Evolutionary conservation across 2,888 invertebrate genomes (phyloP), one percentile per base, ranked within the genome.

Genomic region (Trissolcus brochymenae): DNA sequence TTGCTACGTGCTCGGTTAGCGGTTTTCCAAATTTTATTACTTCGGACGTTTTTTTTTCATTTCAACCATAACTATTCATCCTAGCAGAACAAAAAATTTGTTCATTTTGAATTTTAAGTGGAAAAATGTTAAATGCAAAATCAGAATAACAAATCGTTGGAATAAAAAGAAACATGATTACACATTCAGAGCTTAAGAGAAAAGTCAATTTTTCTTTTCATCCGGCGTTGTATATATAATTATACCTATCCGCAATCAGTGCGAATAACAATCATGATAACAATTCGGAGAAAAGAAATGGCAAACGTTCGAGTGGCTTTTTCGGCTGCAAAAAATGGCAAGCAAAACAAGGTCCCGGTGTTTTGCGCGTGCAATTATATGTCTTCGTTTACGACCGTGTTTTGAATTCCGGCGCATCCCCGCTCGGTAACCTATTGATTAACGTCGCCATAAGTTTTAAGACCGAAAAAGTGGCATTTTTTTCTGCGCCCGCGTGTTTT

Each of bases 371-470:
- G 46, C 40, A 60, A 73, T 66, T 73, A 73, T 25, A 55, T 46
- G 16, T 46, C 14, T 11, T n/a, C 60, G 40, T 73, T 73, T 73
- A 73, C 54, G 19, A 25, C 19, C 14, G 51, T 53, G 29, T 53
- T 59, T 57, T 41, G 46, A 64, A 72, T 73, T 60, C 65, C 73
- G 53, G 14, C 13, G 54, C 51, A 29, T 35, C 53, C 16, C 41
- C n/a, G n/a, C 17, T 41, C n/a, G 3, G 49, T 14, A 35, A 35
- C 35, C 35, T 61, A 65, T 55, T 55, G 51, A 17, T 61, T 66
- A 54, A 51, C 46, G 55, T 46, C 29, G 61, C 68, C 68, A 49
- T 75, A 64, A 68, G 64, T 61, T 14, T 56, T 60, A 65, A 66
- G 29, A 35, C 59, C 64, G 54, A 72, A 72, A 72, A 64, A 64